A percentile compares a stretch with the other conserved stretches of the same genome.
Conservation (phyloP, 2,888 invertebrate genomes). For the Andrena marginata region DNA sequence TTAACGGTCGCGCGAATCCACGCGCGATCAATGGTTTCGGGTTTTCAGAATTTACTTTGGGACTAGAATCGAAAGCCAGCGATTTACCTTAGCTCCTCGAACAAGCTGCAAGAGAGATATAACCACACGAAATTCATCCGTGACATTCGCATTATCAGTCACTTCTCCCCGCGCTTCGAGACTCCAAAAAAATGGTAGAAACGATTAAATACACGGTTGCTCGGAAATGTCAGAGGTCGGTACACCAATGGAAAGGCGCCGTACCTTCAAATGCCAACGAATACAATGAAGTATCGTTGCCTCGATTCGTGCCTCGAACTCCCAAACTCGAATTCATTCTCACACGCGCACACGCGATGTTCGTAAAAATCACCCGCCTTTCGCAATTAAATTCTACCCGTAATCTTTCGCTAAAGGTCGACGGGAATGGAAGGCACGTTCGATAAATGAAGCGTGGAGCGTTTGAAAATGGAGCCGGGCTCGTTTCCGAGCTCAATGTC, state of each 20-base stretch:
- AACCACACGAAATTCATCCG: not conserved
- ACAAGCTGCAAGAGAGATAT: not conserved
- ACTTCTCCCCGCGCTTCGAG: not conserved
- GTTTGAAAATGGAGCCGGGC: not conserved
- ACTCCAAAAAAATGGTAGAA: not conserved
- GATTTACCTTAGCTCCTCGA: not conserved
- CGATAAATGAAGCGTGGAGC: not conserved
- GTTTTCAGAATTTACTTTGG: no score
- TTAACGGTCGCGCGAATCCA: no score
- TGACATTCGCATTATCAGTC: not conserved
- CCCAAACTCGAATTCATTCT: not conserved
- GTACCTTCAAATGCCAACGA: not conserved
- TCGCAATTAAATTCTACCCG: not conserved
- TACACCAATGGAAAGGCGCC: not conserved
- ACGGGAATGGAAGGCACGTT: not conserved
- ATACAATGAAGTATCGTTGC: not conserved
- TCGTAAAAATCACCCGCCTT: not conserved
- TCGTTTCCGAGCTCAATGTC: not conserved
- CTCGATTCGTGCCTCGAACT: not conserved
- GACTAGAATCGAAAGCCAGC: not conserved
- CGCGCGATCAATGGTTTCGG: no score
- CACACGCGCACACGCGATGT: not conserved
- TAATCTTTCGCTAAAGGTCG: not conserved
- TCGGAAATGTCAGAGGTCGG: constrained; percentile 1
- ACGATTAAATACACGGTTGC: not conserved